phyloP scores from a whole-genome alignment of 2,888 invertebrate genomes.

The Drosophila diplacantha region DNA sequence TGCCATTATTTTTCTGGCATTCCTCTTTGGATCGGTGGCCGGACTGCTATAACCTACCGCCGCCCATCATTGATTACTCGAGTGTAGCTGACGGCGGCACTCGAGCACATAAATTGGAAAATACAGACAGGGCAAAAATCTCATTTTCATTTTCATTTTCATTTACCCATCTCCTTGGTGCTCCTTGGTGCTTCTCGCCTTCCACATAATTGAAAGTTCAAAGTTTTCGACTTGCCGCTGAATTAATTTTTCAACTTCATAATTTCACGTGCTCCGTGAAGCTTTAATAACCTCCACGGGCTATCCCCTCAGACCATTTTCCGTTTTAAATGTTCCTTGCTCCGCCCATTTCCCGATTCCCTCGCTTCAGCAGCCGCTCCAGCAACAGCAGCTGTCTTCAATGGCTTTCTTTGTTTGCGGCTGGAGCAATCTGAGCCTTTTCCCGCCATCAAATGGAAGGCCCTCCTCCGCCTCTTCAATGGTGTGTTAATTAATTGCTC shows the following conservation, averaged over 20 bases:
- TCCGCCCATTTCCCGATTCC: constrained; percentile 10
- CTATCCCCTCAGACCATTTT: constrained; percentile 17
- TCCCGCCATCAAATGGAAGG: constrained; percentile 26
- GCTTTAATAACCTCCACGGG: constrained; percentile 52
- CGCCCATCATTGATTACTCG: constrained; percentile 61
- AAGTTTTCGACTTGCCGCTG: constrained; percentile 69
- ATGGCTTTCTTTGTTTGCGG: constrained; percentile 62
- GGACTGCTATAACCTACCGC: constrained; percentile 14
- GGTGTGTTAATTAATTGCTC: constrained; percentile 76
- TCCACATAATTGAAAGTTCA: constrained; percentile 69
- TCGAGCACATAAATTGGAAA: constrained; percentile 65
- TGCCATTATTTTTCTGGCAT: constrained; percentile 54
- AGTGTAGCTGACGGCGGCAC: constrained; percentile 65
- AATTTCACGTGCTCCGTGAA: constrained; percentile 60
- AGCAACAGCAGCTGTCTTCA: constrained; percentile 53
- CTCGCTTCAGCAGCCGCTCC: constrained; percentile 2
- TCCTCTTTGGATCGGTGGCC: constrained; percentile 40
- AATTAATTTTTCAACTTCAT: constrained; percentile 71
- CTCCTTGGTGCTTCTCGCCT: constrained; percentile 46
- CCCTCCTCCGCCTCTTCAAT: constrained; percentile 47
- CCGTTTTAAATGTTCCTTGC: constrained; percentile 4
- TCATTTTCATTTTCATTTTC: constrained; percentile 53
- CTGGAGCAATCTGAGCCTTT: constrained; percentile 44
- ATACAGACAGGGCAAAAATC: constrained; percentile 42
- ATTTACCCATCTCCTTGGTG: constrained; percentile 32